Evolutionary conservation across 2,113 vertebrate genomes (phyloP), one percentile per base, ranked within the genome.

Genomic region (Nothoprocta perdicaria): DNA sequence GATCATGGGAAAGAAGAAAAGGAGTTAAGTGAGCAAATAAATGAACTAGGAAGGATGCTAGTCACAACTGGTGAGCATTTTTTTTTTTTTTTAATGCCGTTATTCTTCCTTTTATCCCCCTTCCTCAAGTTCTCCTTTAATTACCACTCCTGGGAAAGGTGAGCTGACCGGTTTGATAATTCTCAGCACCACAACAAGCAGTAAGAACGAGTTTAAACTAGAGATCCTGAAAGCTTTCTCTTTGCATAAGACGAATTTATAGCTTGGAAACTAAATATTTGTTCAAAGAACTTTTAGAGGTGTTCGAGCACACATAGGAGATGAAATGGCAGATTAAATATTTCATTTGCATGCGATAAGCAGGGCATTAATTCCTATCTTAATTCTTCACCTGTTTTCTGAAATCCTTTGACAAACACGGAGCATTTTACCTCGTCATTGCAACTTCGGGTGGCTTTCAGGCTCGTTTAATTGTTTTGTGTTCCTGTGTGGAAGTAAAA

Each of bases 231-330:
- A 96, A 90, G 84, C 94, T 94, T 95, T 89, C 80, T 95, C 94
- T 97, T 96, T 97, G 95, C 92, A 95, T 95, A 89, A 92, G 93
- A 77, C 23, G 10, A 95, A 91, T 95, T 95, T 95, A 95, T 90
- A 84, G 86, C 84, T 93, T 96, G 80, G 87, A 96, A 97, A 94
- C 88, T 95, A 96, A 91, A 84, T 94, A 95, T 91, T 96, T 95
- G 90, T 96, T 95, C 84, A 97, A 97, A 96, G 86, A 33, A 84
- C 93, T 90, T 81, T 81, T 86, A 66, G 87, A 94, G 74, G 63
- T 90, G 66, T 94, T 96, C 66, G 45, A 84, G 60, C 81, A 91
- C 87, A 97, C 57, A 81, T 75, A 73, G 81, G 84, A 96, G 95
- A 88, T 94, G 41, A 91, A 93, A 89, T 86, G 55, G 84, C 62